These are phyloP conservation scores for Leptinotarsa tumamoca DNA, from an alignment of 2,888 invertebrate genomes.

Conservation along the genomic window DNA sequence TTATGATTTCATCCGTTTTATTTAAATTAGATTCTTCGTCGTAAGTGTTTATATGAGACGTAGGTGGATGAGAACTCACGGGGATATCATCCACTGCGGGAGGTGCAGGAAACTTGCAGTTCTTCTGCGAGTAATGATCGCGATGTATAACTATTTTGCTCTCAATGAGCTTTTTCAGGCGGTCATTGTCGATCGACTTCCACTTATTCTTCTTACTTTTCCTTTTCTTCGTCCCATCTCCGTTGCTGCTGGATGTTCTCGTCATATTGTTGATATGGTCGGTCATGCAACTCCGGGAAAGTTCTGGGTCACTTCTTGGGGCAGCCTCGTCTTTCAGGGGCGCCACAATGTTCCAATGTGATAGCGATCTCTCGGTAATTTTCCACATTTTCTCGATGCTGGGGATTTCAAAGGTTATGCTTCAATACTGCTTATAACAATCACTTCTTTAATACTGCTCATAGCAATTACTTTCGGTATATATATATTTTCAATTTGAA, in stretches of 20 bases:
- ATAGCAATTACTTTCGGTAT: too few relatives aligned
- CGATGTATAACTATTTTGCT: constrained; percentile 73
- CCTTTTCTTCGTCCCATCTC: constrained; percentile 20
- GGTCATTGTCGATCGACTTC: constrained; percentile 64
- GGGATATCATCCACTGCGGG: not conserved
- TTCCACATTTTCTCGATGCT: constrained; percentile 56
- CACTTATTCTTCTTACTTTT: constrained; percentile 57
- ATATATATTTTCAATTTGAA: too few relatives aligned
- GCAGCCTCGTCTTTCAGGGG: constrained; percentile 44
- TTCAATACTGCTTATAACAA: constrained; percentile 30
- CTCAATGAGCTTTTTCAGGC: constrained; percentile 74
- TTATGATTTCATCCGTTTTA: constrained; percentile 65
- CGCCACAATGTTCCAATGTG: constrained; percentile 58
- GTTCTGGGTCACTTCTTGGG: not conserved
- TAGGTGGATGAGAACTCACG: constrained; percentile 19
- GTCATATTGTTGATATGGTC: constrained; percentile 57
- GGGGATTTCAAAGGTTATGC: constrained; percentile 17
- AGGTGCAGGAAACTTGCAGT: constrained; percentile 42
- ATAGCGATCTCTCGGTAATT: constrained; percentile 53
- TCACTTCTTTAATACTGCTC: constrained; percentile 27
- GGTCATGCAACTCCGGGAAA: constrained; percentile 68
- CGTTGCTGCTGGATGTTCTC: constrained; percentile 7
- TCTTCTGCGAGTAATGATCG: constrained; percentile 72
- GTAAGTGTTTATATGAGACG: constrained; percentile 14
- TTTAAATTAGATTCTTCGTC: constrained; percentile 20